Evolutionary conservation across 2,888 invertebrate species (phyloP), one percentile per base, ranked within the genome.

Genomic region (Conomelus anceps): DNA sequence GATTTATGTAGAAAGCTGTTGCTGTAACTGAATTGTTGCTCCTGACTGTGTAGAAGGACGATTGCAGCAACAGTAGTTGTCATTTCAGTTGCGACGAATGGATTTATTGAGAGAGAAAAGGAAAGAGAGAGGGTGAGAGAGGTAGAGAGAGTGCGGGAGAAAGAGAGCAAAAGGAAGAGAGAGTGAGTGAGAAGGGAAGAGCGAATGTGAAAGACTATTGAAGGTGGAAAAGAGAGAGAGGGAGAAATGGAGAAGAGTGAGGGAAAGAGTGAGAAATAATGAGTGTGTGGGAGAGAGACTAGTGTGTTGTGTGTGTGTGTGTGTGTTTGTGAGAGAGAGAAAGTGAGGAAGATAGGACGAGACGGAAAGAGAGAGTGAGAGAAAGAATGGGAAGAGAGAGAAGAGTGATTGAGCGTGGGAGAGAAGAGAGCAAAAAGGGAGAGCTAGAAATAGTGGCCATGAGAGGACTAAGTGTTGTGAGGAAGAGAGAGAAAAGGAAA

Each of bases 181-280:
- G 22, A 22, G 11, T 6, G 22, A 22, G 11, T 3, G 22, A 22
- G 22, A 11, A 84, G 84, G 22, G 13, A 7, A 22, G 11, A 11
- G 22, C 3, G 22, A 3, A 84, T 3, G 29, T 29, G 89, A 17
- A 23, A 22, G 88, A 88, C n/a, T n/a, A n/a, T n/a, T n/a, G 84
- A 1, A 84, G 63, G 88, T 22, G 63, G 63, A 85, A 85, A 85
- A 89, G 89, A 22, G 86, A 86, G 89, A 22, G 86, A 22, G 22
- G 22, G 86, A 26, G 86, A 29, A 9, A 26, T 9, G 26, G 26
- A 26, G 26, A 26, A 26, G 26, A 9, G 9, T 4, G 9, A 9
- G 26, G 9, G 26, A 9, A 26, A 7, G 26, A 7, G 26, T 9
- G 9, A 26, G 26, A 26, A 26, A n/a, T n/a, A n/a, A n/a, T n/a